Conservation (phyloP, 1,140 invertebrate species). For the Bacillus rossius region DNA sequence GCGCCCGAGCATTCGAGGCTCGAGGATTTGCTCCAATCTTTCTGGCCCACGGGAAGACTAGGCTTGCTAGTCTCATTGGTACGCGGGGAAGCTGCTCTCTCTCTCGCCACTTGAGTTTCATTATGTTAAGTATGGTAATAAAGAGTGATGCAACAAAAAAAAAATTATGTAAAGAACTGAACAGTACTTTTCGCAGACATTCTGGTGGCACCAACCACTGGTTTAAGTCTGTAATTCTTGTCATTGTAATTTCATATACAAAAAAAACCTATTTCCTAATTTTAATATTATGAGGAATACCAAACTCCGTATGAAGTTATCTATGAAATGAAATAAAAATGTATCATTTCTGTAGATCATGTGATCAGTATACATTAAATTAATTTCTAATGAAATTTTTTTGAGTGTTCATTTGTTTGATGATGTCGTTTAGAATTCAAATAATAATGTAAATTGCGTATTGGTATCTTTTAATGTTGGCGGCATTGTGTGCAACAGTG, state of each 20-base stretch:
- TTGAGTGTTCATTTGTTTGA: constrained; percentile 1
- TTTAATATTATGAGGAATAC: neutral
- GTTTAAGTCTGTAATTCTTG: constrained; percentile 9
- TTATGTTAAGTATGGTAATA: constrained; percentile 11
- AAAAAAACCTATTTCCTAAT: constrained; percentile 6
- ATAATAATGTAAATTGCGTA: no score
- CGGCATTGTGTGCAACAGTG: no score
- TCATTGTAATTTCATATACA: constrained; percentile 3
- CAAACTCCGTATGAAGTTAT: constrained; percentile 1
- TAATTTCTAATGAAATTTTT: constrained; percentile 15
- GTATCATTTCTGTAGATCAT: constrained; percentile 15
- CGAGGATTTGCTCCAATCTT: neutral
- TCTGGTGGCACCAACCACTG: neutral
- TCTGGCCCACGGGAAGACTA: neutral
- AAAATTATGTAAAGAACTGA: neutral
- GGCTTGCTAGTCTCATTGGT: constrained; percentile 6
- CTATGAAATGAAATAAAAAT: constrained; percentile 3
- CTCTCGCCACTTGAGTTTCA: neutral
- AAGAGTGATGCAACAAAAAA: constrained; percentile 12
- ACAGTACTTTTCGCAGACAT: constrained; percentile 3
- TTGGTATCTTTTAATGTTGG: no score
- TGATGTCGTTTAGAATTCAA: no score
- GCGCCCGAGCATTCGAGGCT: neutral
- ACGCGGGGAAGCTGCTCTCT: constrained; percentile 3
- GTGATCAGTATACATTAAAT: constrained; percentile 15